These are phyloP conservation scores for Diabrotica balteata DNA, from an alignment of 2,888 invertebrate species.

Conservation along the genomic window DNA sequence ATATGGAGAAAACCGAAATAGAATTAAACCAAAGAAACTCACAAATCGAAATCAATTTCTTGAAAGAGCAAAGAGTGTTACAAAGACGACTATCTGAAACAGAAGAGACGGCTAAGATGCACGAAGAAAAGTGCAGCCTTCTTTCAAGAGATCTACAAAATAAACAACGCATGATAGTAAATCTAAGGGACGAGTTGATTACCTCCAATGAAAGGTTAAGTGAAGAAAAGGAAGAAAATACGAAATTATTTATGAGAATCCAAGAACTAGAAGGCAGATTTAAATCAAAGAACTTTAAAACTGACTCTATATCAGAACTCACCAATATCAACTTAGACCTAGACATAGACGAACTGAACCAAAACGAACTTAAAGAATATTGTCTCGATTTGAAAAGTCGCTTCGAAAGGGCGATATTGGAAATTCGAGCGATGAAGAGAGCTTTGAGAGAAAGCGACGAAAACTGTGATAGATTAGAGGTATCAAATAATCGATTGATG, in stretches of 20 bases:
- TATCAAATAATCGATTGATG: conserved; percentile 77
- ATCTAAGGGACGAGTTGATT: conserved; percentile 72
- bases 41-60: conserved; percentile 75
- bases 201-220: conserved; percentile 72
- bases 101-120: conserved; percentile 72
- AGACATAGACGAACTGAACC: conserved; percentile 76
- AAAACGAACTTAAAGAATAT: conserved; percentile 80
- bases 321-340: conserved; percentile 80
- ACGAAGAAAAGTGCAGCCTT: conserved; percentile 70
- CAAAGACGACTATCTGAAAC: conserved; percentile 66
- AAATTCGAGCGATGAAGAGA: conserved; percentile 83
- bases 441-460: conserved; percentile 82
- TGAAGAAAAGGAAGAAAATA: conserved; percentile 80
- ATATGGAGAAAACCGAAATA: conserved; percentile 79
- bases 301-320: conserved; percentile 79
- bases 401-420: conserved; percentile 83
- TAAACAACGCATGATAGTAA: conserved; percentile 71
- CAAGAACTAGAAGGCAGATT: conserved; percentile 74
- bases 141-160: conserved; percentile 71
- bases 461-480: conserved; percentile 80
- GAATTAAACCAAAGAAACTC: conserved; percentile 75
- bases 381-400: conserved; percentile 78
- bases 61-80: conserved; percentile 65
- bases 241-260: conserved; percentile 73
- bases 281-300: conserved; percentile 67